Evolutionary conservation across 2,888 invertebrate genomes (phyloP), one percentile per base, ranked within the genome.

Genomic region (Eurytoma adleriae): DNA sequence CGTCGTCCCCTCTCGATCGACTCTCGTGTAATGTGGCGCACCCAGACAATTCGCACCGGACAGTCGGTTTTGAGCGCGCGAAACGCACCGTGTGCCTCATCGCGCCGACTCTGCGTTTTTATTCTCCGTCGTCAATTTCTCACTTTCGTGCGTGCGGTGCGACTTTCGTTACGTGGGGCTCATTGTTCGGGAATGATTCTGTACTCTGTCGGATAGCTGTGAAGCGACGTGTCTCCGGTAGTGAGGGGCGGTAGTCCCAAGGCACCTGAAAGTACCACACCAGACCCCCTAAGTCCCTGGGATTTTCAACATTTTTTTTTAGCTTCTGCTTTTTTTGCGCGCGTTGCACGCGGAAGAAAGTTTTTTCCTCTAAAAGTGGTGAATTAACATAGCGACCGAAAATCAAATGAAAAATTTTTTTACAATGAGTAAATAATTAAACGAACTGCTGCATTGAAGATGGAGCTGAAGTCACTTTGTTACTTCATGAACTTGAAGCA

Each of bases 141-240:
- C 76, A 71, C 67, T 72, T 79, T 76, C 67, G 77, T 76, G 62
- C 72, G 83, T 83, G 81, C 76, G 74, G 76, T 73, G 72, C 72
- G 78, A 78, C 74, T 61, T 30, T 76, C 81, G 76, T 82, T 62
- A 79, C 82, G 68, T 82, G 82, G 82, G 82, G 81, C 84, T 89
- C 87, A 88, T 88, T 89, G 88, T 84, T 89, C 88, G 86, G 87
- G 86, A 89, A 89, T 89, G 87, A 89, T 87, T 88, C 88, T 89
- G 89, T 87, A 89, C 86, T 89, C 88, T 84, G 88, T 84, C 78
- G 89, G 85, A 85, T 88, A 89, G 87, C 86, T 85, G 86, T 87
- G 89, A 82, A 89, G 88, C 83, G 87, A 84, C 83, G 87, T 85
- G 84, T 88, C 87, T 86, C 86, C 88, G 82, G 88, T 83, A 84